phyloP scores from a whole-genome alignment of 1,140 invertebrate genomes.

The Metopolophium dirhodum region DNA sequence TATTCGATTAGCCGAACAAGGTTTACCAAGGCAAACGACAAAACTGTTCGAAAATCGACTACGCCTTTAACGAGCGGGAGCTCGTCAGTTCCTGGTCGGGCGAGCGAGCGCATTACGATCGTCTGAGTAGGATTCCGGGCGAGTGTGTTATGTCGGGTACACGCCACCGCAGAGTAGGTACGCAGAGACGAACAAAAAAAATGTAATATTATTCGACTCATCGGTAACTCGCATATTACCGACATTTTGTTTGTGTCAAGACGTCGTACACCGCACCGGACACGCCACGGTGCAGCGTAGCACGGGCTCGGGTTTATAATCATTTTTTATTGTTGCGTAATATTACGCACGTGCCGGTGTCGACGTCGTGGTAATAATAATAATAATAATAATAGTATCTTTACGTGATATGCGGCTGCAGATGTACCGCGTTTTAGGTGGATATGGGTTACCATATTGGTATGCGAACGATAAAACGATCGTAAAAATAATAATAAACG shows the following conservation, averaged over 20 bases:
- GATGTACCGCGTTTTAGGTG: neutral
- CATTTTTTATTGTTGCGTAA: neutral
- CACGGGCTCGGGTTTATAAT: neutral
- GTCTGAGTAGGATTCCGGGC: neutral
- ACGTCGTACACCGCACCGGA: neutral
- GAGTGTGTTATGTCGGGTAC: neutral
- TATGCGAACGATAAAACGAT: neutral
- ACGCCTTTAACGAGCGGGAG: neutral
- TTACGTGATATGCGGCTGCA: no score
- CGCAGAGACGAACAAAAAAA: neutral
- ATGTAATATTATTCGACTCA: neutral
- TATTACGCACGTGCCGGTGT: neutral
- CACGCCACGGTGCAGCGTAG: neutral
- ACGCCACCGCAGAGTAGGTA: neutral
- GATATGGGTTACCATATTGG: neutral
- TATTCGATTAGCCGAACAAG: neutral
- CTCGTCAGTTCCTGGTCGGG: neutral
- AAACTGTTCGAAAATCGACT: conserved; percentile 15
- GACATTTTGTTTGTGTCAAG: neutral
- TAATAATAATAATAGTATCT: no score
- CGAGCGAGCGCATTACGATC: neutral
- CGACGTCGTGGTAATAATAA: neutral
- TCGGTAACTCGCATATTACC: neutral
- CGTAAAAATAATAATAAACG: neutral
- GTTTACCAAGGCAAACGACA: conserved; percentile 22